Evolutionary conservation across 1,140 invertebrate genomes (phyloP), one percentile per base, ranked within the genome.

Genomic region (Heliconius congener): DNA sequence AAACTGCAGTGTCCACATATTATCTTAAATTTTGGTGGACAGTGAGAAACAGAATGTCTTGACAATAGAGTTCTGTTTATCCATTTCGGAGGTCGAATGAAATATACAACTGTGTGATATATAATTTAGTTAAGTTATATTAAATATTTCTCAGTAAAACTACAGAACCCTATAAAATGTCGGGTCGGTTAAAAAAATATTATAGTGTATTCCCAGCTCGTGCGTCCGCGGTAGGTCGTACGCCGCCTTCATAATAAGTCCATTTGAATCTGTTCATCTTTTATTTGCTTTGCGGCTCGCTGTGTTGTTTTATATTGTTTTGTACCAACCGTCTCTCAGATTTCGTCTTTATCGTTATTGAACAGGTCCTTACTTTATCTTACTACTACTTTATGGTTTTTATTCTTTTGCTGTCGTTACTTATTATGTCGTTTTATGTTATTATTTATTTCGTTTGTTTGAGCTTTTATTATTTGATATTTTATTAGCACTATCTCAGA

Each of bases 241-340:
- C 79, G 79, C 84, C 79, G 85, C 81, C 84, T 85, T 85, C 79
- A 87, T 90, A 89, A 90, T 86, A 90, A 90, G 87, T 87, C 88
- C 85, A 88, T 88, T 89, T 86, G 83, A 86, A 90, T 89, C 86
- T 86, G 87, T 88, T 83, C 82, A 73, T 84, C 60, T 78, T 85
- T 82, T 81, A 82, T 87, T 90, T 88, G 75, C 70, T 81, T 46
- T 74, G 73, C 66, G 71, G 13, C 52, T 55, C 66, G 46, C 34
- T 75, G 39, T 73, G 66, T 74, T 74, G 77, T 76, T 55, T 52
- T 55, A 50, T 55, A 74, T 79, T 79, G 11, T 34, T 77, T 77
- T 76, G 70, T 71, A 76, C 39, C 23, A 55, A 77, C 76, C 46
- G 76, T 72, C 70, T 46, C 30, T 46, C 60, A 46, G 76, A 72